A percentile compares a stretch with the other conserved stretches of the same genome.
phyloP scores from a whole-genome alignment of 2,888 invertebrate genomes.

The Rhabditoides inermis region DNA sequence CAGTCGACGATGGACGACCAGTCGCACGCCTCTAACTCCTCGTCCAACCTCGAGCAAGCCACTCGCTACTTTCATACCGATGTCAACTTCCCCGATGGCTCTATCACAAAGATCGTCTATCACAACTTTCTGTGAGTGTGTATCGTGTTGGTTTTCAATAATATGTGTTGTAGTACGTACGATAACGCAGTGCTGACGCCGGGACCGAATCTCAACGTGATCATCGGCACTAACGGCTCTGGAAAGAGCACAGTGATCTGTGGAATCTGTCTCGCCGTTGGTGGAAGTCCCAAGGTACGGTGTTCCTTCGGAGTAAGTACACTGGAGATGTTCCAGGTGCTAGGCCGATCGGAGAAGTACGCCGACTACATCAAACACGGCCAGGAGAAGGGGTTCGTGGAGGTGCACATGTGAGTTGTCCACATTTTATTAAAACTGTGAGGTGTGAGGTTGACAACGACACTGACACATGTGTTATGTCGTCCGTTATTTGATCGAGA shows the following conservation, averaged over 20 bases:
- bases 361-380: conserved; percentile 40
- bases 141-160: neutral
- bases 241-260: conserved; percentile 47
- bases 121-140: conserved; percentile 32
- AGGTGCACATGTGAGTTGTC: conserved; percentile 26
- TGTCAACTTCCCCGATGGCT: conserved; percentile 24
- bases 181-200: conserved; percentile 26
- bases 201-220: conserved; percentile 37
- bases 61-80: too few species aligned
- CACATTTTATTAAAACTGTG: too few species aligned
- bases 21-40: too few species aligned
- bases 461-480: too few species aligned
- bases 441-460: too few species aligned
- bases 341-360: conserved; percentile 40
- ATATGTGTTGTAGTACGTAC: conserved; percentile 30
- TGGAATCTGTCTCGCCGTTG: conserved; percentile 45
- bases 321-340: conserved; percentile 5
- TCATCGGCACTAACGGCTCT: conserved; percentile 44
- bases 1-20: too few species aligned
- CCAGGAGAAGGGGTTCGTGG: conserved; percentile 31
- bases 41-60: too few species aligned
- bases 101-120: conserved; percentile 28
- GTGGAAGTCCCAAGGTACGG: conserved; percentile 34
- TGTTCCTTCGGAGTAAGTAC: neutral
- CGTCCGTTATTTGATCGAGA: too few species aligned